These are phyloP conservation scores for Gavialis gangeticus DNA, from an alignment of 2,113 vertebrate species.

Conservation along the genomic window DNA sequence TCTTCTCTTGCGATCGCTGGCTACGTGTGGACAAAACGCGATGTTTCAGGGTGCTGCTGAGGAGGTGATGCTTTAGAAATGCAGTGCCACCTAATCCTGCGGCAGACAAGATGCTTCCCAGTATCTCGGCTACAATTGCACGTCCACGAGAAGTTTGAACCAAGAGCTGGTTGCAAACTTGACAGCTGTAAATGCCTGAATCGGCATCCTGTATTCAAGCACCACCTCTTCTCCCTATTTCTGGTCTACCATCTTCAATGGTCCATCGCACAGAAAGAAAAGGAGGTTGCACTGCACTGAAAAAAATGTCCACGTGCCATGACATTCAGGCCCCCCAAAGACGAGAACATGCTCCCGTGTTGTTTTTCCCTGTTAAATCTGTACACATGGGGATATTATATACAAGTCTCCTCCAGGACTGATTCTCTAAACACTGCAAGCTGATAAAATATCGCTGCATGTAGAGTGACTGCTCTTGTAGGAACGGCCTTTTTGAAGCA, in stretches of 20 bases:
- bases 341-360: neutral
- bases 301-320: neutral
- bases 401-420: neutral
- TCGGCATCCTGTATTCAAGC: neutral
- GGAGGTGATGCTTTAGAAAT: neutral
- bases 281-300: neutral
- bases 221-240: neutral
- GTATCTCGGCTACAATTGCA: neutral
- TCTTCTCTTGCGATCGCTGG: too few relatives aligned
- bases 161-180: neutral
- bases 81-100: neutral
- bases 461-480: neutral
- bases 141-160: neutral
- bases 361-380: neutral
- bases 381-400: neutral
- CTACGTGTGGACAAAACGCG: too few relatives aligned
- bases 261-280: neutral
- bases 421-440: neutral
- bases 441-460: fast-evolving
- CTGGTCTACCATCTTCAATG: too few relatives aligned
- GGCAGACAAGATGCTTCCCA: neutral
- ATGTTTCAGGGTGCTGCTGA: neutral
- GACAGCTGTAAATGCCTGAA: neutral
- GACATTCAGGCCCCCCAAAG: neutral
- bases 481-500: neutral